phyloP scores from a whole-genome alignment of 2,113 vertebrate genomes.

The Rallus limicola region DNA sequence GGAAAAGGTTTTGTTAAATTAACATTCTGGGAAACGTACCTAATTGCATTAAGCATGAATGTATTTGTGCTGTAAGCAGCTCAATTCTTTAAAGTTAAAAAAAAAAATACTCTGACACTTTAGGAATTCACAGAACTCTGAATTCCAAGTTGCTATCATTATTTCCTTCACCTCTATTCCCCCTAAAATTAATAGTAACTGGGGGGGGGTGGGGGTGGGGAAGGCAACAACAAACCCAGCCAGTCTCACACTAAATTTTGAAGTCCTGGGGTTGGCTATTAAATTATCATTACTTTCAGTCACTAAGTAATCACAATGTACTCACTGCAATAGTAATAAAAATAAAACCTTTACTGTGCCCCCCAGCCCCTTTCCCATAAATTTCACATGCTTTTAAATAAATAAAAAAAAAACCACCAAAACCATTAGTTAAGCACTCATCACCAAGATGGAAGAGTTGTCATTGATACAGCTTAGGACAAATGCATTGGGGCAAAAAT shows the following conservation, averaged over 20 bases:
- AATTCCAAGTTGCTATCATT: not conserved
- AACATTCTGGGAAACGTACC: slow-evolving; percentile 21
- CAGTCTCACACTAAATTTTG: not conserved
- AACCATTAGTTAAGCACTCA: not conserved
- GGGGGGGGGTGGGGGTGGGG: not conserved
- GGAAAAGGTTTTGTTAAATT: slow-evolving; percentile 51
- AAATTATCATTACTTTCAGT: not conserved
- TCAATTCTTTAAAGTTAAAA: not conserved
- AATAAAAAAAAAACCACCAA: not conserved
- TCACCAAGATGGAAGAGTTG: not conserved
- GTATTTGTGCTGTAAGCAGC: not conserved
- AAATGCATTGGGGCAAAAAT: not conserved
- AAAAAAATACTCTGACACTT: not conserved
- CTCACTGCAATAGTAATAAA: not conserved
- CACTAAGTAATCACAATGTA: not conserved
- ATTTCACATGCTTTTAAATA: not conserved
- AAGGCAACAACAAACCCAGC: not conserved
- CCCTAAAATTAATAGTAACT: not conserved
- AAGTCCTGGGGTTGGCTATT: not conserved
- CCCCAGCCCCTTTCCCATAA: not conserved
- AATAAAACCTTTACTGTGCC: not conserved
- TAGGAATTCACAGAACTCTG: not conserved
- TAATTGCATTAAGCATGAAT: not conserved
- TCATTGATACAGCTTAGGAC: not conserved
- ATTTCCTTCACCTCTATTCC: not conserved